Conservation (phyloP, 2,888 invertebrate genomes). For the Cantharis rufa region DNA sequence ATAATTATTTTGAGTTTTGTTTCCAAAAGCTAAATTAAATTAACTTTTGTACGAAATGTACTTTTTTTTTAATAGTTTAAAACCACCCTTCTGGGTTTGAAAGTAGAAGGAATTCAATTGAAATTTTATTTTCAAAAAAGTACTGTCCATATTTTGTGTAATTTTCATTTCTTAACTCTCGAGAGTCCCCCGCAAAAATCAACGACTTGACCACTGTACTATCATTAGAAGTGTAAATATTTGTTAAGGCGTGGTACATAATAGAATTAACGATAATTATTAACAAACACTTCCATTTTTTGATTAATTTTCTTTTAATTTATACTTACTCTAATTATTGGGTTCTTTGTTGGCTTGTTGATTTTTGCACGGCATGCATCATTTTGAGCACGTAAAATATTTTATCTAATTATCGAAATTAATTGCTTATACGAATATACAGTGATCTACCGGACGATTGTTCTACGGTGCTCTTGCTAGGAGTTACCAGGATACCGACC, state of each 20-base stretch:
- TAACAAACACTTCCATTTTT: not conserved
- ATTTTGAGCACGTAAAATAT: not conserved
- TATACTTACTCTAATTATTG: not conserved
- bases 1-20: too few species aligned
- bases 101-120: too few species aligned
- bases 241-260: not conserved
- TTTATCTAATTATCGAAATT: not conserved
- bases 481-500: constrained; percentile 62
- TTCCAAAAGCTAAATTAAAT: too few species aligned
- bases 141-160: too few species aligned
- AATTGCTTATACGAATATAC: constrained; percentile 44
- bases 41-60: too few species aligned
- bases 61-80: too few species aligned
- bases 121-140: too few species aligned
- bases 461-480: constrained; percentile 64
- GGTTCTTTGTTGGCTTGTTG: not conserved
- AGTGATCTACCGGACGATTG: constrained; percentile 68
- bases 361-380: not conserved
- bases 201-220: too few species aligned
- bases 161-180: too few species aligned
- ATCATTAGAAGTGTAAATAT: not conserved
- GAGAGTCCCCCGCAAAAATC: too few species aligned
- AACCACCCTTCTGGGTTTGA: too few species aligned
- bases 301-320: not conserved
- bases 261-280: not conserved